Evolutionary conservation across 2,888 invertebrate species (phyloP), one percentile per base, ranked within the genome.

Genomic region (Oegoconia quadripuncta): DNA sequence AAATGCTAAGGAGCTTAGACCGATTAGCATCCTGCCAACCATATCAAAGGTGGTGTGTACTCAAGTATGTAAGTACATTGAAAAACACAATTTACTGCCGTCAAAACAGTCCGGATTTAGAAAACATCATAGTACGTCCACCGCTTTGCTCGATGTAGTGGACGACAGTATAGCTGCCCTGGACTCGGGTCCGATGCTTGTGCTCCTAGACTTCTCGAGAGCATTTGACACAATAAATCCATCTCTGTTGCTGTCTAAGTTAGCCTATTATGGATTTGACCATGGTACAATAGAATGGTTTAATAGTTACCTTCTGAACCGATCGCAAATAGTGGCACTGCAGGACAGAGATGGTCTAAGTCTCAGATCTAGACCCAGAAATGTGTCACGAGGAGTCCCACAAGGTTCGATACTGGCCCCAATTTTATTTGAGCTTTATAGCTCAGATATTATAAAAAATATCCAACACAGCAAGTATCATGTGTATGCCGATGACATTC

Each of bases 361-460:
- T 0, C 3, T 14, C 2, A 3, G 1, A 3, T 44, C 42, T 1
- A n/a, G n/a, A n/a, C n/a, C n/a, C n/a, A n/a, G n/a, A n/a, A n/a
- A n/a, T n/a, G n/a, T n/a, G n/a, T n/a, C n/a, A n/a, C n/a, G 42
- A 33, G 42, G 44, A 1, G 42, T 48, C 3, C 45, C 45, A 0
- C 43, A 48, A 7, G 43, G 43, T 0, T 51, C 44, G 1, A 36
- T 48, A 11, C 22, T 47, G 3, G 46, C 42, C 2, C 50, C 48
- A 0, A n/a, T 50, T 9, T 28, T 52, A 0, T 51, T 46, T 34
- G 36, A 42, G 6, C 7, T 47, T 3, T 54, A 48, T 16, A 23
- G 17, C 15, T 39, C 46, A 2, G 47, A 47, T 30, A 28, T 47
- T 3, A 17, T 2, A 1, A 31, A 14, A 0, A 8, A 14, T 8